Percentiles rank a stretch among this genome's conserved stretches.
These are phyloP conservation scores for Eptesicus fuscus DNA, from an alignment of 2,113 vertebrate species.

Conservation along the genomic window DNA sequence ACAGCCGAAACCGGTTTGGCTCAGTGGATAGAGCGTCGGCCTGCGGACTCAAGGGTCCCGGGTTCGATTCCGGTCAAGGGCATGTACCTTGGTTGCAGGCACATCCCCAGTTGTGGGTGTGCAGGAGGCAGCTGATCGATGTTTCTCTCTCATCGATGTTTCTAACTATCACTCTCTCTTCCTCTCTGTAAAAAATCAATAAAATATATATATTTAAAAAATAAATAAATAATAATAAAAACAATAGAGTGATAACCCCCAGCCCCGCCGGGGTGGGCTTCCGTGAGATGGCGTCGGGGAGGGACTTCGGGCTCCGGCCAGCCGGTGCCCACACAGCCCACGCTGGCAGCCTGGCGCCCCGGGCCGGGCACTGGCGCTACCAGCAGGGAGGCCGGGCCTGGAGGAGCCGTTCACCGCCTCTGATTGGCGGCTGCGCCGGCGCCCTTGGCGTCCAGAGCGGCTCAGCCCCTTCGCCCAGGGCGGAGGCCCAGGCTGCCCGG, in stretches of 20 bases:
- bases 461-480: not conserved
- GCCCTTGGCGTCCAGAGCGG: rapidly evolving
- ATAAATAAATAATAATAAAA: not conserved
- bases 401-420: rapidly evolving
- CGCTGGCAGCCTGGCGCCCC: not conserved
- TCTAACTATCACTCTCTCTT: too few relatives aligned
- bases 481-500: rapidly evolving
- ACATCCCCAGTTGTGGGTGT: too few relatives aligned
- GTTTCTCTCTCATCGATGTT: too few relatives aligned
- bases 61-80: too few relatives aligned
- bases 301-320: not conserved
- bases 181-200: too few relatives aligned
- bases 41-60: too few relatives aligned
- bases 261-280: not conserved
- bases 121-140: too few relatives aligned
- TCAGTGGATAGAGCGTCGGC: too few relatives aligned
- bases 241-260: not conserved
- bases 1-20: too few relatives aligned
- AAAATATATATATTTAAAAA: too few relatives aligned
- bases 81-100: too few relatives aligned
- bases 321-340: too few relatives aligned
- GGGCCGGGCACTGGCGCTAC: rapidly evolving
- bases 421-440: rapidly evolving
- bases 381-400: rapidly evolving
- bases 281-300: rapidly evolving